Evolutionary conservation across 1,140 invertebrate genomes (phyloP), one percentile per base, ranked within the genome.

Genomic region (Coptotermes formosanus): DNA sequence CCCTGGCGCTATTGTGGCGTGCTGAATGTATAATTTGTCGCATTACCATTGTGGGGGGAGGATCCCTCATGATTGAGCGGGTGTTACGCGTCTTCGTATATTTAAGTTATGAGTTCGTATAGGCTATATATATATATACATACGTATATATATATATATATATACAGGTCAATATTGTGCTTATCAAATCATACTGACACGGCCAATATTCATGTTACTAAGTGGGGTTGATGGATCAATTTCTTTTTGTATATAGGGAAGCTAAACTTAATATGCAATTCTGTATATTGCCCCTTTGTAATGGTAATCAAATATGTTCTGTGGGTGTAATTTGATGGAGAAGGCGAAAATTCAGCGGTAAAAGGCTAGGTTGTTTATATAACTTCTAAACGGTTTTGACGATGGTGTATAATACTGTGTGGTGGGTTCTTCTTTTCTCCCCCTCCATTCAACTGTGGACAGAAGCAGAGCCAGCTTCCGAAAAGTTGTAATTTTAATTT

Each of bases 151-250:
- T 38, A 55, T 75, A 75, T 75, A 75, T 75, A 75, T 75, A 75
- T n/a, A n/a, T 25, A 38, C 4, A 38, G 64, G 64, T n/a, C 64
- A 75, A 75, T 75, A 75, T 75, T 75, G 64, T 30, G 25, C 64
- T 25, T 75, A 75, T 75, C 64, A 75, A 75, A 30, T 25, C 64
- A 14, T n/a, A 75, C 30, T 75, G 64, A 75, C 64, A 75, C 14
- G 64, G 64, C 64, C 64, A 75, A 75, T 75, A 75, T 75, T 75
- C 64, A 75, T 6, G 64, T 9, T 75, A 75, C 64, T 75, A 75
- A 75, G 64, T 75, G 64, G 64, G 64, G 64, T 75, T 75, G 64
- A 75, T n/a, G 64, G 64, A 75, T 75, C 64, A 75, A 30, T 30
- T 75, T 75, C n/a, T 75, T 75, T 19, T 75, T 12, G 6, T 9